Base-by-base conservation (phyloP, 2,888 invertebrate species). In the Drosophila sordidapex region DNA sequence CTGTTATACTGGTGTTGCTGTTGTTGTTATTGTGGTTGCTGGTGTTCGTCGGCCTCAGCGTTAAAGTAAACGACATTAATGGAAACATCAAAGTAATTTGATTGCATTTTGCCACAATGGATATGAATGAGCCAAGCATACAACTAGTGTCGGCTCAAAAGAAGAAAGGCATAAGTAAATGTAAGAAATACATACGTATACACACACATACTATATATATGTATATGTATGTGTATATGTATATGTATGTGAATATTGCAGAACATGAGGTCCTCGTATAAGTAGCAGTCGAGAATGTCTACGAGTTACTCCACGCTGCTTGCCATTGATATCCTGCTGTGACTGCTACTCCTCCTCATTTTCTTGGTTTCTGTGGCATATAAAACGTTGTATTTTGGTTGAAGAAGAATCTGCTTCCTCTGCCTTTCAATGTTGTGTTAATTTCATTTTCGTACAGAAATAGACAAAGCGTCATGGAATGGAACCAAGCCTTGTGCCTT, bases 71-170 rank as follows among this genome's bases (percentile, higher is more conserved):
- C 82, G 87, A 90, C 87, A 89, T 87, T 87, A 87, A 90, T 90
- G 87, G 90, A 83, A 83, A 88, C 87, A 87, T 87, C 87, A 87
- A 87, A 90, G 90, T 88, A 87, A 87, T 87, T 87, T 87, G 87
- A 87, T 87, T 87, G 87, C 87, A 90, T 90, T 86, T 84, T 74
- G 65, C 73, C 85, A 81, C 85, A 87, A 87, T 87, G 85, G 81
- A 82, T 81, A 78, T 74, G 82, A 87, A 84, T 83, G 86, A 79
- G 80, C 56, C 74, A 60, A 60, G 67, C 65, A 58, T 8, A 66
- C 63, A 62, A 63, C 67, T 76, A 67, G 56, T 61, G 67, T 46
- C 62, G 25, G n/a, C 36, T 33, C 54, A 33, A 36, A 38, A 31
- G 29, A 51, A 40, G 56, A 43, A 48, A 64, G 53, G 29, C 72